Percentiles rank a stretch among this genome's conserved stretches.
phyloP scores from a whole-genome alignment of 2,888 invertebrate genomes.

The Hirudinaria manillensis region DNA sequence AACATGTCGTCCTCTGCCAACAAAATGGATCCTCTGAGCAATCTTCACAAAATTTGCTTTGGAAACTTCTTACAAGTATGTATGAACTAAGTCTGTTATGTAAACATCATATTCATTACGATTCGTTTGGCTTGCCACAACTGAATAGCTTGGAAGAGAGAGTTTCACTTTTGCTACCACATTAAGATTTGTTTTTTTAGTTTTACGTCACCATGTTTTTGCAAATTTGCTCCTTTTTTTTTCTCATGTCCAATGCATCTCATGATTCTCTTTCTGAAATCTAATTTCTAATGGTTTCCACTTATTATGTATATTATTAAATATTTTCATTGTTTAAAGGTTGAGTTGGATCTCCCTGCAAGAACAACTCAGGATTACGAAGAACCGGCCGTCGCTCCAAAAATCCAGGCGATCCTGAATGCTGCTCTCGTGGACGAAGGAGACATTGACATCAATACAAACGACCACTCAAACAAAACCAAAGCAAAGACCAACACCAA shows the following conservation, averaged over 20 bases:
- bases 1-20: background rate
- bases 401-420: constrained; percentile 65
- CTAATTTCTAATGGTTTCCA: too few relatives aligned
- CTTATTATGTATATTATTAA: too few relatives aligned
- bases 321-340: constrained; percentile 56
- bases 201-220: too few relatives aligned
- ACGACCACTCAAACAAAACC: background rate
- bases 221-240: too few relatives aligned
- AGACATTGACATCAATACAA: background rate
- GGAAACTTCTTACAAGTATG: constrained; percentile 1
- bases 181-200: too few relatives aligned
- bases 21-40: background rate
- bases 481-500: background rate
- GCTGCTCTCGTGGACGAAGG: constrained; percentile 62
- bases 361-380: constrained; percentile 71
- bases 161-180: too few relatives aligned
- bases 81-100: background rate
- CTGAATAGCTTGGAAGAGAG: background rate
- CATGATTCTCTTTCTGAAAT: too few relatives aligned
- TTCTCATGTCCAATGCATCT: too few relatives aligned
- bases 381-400: constrained; percentile 67
- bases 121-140: background rate
- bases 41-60: background rate
- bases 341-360: constrained; percentile 70
- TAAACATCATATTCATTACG: too few relatives aligned